A percentile compares a stretch with the other conserved stretches of the same genome.
These are phyloP conservation scores for Cyrtodaria siliqua DNA, from an alignment of 2,888 invertebrate genomes.

Conservation along the genomic window DNA sequence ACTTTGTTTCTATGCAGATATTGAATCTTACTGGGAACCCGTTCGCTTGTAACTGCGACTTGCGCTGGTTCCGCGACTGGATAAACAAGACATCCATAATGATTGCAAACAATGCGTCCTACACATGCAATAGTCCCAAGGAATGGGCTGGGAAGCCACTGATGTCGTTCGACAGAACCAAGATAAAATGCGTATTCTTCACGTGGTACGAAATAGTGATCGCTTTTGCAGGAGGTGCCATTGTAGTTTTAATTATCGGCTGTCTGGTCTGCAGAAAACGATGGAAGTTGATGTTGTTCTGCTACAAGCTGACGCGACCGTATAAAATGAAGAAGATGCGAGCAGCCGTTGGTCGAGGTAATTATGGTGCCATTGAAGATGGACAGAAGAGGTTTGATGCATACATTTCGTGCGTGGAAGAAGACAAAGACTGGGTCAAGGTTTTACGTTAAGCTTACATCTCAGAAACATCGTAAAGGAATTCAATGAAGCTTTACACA, in stretches of 20 bases:
- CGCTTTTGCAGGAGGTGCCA: conserved; percentile 27
- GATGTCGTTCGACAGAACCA: conserved; percentile 64
- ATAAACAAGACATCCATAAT: conserved; percentile 91
- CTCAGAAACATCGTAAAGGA: no score
- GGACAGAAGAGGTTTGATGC: conserved; percentile 36
- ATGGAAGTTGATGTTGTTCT: conserved; percentile 55
- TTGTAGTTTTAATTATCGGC: conserved; percentile 42
- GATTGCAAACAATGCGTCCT: conserved; percentile 48
- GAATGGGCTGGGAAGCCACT: conserved; percentile 67
- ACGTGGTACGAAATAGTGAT: conserved; percentile 59
- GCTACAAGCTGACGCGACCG: conserved; percentile 31
- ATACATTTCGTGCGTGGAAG: conserved; percentile 66
- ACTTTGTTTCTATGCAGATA: conserved; percentile 90
- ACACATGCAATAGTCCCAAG: conserved; percentile 69
- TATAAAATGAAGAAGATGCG: neutral
- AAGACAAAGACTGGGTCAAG: conserved; percentile 68
- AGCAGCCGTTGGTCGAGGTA: conserved; percentile 32
- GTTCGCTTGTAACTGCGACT: conserved; percentile 95
- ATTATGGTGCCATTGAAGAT: conserved; percentile 52
- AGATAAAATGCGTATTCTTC: conserved; percentile 70
- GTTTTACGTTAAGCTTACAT: no score
- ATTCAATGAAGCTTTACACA: no score
- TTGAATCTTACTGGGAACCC: conserved; percentile 93
- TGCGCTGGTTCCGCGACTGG: conserved; percentile 97
- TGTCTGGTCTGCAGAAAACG: conserved; percentile 51